phyloP scores from a whole-genome alignment of 2,113 vertebrate genomes.

The Pollachius pollachius region DNA sequence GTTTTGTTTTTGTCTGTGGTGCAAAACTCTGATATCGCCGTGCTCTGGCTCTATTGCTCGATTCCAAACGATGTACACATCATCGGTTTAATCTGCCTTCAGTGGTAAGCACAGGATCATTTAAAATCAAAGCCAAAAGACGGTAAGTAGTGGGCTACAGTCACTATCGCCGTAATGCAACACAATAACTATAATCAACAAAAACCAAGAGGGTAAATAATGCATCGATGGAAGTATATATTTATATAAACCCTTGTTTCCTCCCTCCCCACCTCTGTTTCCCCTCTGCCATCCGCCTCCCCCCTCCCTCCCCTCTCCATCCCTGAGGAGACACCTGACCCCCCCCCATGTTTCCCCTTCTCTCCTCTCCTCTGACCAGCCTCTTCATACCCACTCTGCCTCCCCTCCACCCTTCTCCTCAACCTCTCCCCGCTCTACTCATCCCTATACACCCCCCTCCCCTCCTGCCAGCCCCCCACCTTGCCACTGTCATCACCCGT shows the following conservation, averaged over 20 bases:
- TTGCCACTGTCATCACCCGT: conserved; percentile 30
- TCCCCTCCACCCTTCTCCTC: conserved; percentile 2
- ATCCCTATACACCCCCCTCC: conserved; percentile 26
- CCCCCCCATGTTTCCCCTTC: conserved; percentile 3
- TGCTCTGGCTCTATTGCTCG: no score
- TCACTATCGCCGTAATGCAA: no score
- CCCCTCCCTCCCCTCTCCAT: background rate
- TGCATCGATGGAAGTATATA: background rate
- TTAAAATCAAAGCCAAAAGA: no score
- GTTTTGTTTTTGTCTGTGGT: no score
- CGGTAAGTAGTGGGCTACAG: no score
- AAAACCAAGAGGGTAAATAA: background rate
- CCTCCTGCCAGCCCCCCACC: conserved; percentile 40
- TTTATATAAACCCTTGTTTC: background rate
- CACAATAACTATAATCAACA: no score
- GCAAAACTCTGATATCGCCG: no score
- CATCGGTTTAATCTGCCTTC: no score
- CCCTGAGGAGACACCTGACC: conserved; percentile 5
- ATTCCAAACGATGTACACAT: no score
- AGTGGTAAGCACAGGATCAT: no score
- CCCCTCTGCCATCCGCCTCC: conserved; percentile 25
- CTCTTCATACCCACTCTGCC: conserved; percentile 21
- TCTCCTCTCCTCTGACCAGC: conserved; percentile 43
- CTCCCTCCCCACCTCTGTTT: background rate
- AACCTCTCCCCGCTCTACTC: background rate